A percentile compares a stretch with the other conserved stretches of the same genome.
Evolutionary conservation across 2,888 invertebrate genomes (phyloP).

Genomic region (Thymelicus acteon): DNA sequence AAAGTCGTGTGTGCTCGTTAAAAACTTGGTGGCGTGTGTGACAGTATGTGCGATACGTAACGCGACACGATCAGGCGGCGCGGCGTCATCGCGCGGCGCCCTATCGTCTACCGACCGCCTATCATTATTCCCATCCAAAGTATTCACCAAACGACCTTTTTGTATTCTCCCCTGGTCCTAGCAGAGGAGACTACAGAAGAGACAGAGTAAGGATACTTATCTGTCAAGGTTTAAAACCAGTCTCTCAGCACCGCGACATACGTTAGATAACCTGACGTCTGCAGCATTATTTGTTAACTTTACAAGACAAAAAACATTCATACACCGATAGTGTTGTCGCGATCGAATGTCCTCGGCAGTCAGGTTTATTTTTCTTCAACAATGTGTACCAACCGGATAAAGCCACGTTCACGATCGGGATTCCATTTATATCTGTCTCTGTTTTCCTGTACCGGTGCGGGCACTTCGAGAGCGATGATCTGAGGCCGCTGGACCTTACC

Average conservation of each 20-base stretch:
- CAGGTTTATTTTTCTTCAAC: constrained; percentile 32
- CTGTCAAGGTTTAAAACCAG: no score
- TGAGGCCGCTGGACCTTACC: constrained; percentile 36
- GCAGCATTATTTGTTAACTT: no score
- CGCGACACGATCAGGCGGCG: constrained; percentile 64
- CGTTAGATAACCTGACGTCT: no score
- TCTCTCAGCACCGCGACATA: no score
- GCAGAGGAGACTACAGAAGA: constrained; percentile 35
- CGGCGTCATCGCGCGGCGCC: constrained; percentile 76
- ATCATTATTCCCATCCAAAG: constrained; percentile 69
- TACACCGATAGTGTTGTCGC: not conserved
- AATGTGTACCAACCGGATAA: constrained; percentile 41
- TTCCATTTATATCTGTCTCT: constrained; percentile 68
- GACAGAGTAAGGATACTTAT: not conserved
- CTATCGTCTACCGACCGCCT: constrained; percentile 76
- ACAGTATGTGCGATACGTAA: constrained; percentile 56
- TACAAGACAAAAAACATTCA: no score
- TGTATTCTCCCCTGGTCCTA: constrained; percentile 42
- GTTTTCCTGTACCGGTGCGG: constrained; percentile 68
- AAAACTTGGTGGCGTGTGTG: constrained; percentile 28
- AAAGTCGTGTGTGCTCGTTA: no score
- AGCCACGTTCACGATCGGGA: constrained; percentile 57
- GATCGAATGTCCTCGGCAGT: not conserved
- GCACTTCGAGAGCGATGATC: constrained; percentile 45
- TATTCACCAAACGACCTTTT: constrained; percentile 49